phyloP scores from a whole-genome alignment of 2,113 vertebrate genomes.

The Sclerurus mexicanus region DNA sequence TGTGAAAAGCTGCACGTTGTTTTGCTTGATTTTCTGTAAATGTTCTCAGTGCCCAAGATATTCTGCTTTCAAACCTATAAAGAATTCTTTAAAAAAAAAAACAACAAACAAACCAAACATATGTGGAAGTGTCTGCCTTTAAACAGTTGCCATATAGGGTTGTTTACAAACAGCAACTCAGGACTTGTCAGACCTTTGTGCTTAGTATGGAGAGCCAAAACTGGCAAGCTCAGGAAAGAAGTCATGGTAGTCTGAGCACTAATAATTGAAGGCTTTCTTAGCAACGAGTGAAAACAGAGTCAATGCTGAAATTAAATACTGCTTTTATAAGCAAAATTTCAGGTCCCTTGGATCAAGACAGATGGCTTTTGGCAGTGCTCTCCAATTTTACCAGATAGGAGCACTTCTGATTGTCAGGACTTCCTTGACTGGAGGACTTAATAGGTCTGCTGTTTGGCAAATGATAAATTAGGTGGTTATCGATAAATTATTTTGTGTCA shows the following conservation, averaged over 20 bases:
- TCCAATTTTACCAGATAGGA: background rate
- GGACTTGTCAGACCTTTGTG: background rate
- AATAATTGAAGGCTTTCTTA: background rate
- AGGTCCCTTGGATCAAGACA: background rate
- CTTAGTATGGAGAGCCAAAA: background rate
- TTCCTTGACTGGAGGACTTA: background rate
- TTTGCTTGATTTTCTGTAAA: background rate
- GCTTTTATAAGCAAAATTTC: background rate
- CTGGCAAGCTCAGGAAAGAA: background rate
- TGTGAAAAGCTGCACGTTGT: fast-evolving
- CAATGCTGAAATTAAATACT: background rate
- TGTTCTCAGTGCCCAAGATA: background rate
- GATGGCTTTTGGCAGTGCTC: background rate
- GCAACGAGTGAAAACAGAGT: background rate
- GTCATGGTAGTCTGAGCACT: background rate
- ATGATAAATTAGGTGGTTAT: background rate
- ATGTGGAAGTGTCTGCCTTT: background rate
- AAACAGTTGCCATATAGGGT: background rate
- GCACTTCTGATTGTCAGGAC: background rate
- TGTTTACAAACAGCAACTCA: background rate
- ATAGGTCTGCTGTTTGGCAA: background rate
- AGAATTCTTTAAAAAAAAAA: background rate
- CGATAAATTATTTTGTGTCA: background rate
- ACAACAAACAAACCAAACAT: too few relatives aligned
- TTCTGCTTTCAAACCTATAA: background rate